Percentiles rank a stretch among this genome's conserved stretches.
Conservation (phyloP, 2,888 invertebrate species). For the Andrena hattorfiana region DNA sequence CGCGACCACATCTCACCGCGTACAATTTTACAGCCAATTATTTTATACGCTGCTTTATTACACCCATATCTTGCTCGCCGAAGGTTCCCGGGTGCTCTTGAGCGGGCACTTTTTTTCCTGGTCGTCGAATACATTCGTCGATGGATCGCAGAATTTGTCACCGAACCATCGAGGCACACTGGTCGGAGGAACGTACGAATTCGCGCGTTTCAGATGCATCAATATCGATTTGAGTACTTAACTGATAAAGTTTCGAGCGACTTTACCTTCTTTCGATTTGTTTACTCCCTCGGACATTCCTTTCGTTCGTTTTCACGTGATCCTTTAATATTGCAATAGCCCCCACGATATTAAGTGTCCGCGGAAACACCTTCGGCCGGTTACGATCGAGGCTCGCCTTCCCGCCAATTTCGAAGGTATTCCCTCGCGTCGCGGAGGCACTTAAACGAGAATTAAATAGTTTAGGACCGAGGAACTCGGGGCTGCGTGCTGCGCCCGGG, state of each 20-base stretch:
- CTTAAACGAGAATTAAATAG: conserved; percentile 37
- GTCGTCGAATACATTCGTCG: conserved; percentile 10
- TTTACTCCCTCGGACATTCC: too few relatives aligned
- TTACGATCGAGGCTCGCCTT: conserved; percentile 15
- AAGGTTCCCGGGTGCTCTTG: conserved; percentile 23
- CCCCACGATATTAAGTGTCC: conserved; percentile 18
- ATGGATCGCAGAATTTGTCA: neutral
- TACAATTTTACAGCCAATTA: conserved; percentile 84
- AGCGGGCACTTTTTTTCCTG: conserved; percentile 17
- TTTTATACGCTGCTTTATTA: conserved; percentile 82
- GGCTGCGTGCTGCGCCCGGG: conserved; percentile 34
- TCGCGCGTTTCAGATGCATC: neutral
- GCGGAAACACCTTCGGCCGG: conserved; percentile 15
- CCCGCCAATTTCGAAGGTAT: conserved; percentile 31
- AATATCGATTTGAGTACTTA: neutral
- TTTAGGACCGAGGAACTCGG: conserved; percentile 48
- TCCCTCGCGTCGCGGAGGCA: conserved; percentile 23
- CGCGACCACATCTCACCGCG: conserved; percentile 64
- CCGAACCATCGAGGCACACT: neutral
- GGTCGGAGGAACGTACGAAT: neutral
- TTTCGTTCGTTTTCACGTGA: neutral
- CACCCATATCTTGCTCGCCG: conserved; percentile 56
- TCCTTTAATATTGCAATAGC: conserved; percentile 17
- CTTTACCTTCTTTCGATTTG: too few relatives aligned
- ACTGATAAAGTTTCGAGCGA: too few relatives aligned